Percentiles rank a stretch among this genome's conserved stretches.
Conservation (phyloP, 2,888 invertebrate species). For the Drymonia ruficornis region DNA sequence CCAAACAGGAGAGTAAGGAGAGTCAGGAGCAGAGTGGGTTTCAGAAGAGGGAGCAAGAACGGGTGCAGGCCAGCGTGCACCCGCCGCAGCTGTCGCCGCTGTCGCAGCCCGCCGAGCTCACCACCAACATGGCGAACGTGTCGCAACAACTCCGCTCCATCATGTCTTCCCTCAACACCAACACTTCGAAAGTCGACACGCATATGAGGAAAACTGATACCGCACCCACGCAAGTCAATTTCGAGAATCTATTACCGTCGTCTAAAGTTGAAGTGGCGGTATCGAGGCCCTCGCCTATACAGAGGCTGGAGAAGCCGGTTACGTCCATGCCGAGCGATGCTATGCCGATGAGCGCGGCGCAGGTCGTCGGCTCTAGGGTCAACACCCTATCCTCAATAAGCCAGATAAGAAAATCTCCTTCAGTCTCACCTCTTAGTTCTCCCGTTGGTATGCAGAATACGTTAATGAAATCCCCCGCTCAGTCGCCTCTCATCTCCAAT, state of each 20-base stretch:
- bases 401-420: constrained; percentile 77
- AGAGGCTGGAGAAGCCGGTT: constrained; percentile 66
- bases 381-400: constrained; percentile 69
- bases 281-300: constrained; percentile 69
- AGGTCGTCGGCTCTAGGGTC: constrained; percentile 69
- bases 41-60: constrained; percentile 65
- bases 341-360: constrained; percentile 69
- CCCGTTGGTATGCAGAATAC: constrained; percentile 66
- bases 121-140: constrained; percentile 89
- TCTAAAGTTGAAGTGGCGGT: constrained; percentile 78
- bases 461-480: constrained; percentile 75
- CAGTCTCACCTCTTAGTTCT: constrained; percentile 73
- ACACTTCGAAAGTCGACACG: constrained; percentile 78
- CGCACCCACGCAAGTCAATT: constrained; percentile 79
- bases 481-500: constrained; percentile 67
- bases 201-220: constrained; percentile 78
- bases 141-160: constrained; percentile 88
- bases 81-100: constrained; percentile 89
- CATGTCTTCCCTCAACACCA: constrained; percentile 86
- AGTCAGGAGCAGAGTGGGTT: constrained; percentile 54
- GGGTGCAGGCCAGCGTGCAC: constrained; percentile 78
- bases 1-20: constrained; percentile 56
- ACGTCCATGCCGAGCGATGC: constrained; percentile 51
- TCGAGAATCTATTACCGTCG: constrained; percentile 78
- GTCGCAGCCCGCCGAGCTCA: constrained; percentile 89